phyloP scores from a whole-genome alignment of 2,113 vertebrate genomes.

The Atractosteus spatula region DNA sequence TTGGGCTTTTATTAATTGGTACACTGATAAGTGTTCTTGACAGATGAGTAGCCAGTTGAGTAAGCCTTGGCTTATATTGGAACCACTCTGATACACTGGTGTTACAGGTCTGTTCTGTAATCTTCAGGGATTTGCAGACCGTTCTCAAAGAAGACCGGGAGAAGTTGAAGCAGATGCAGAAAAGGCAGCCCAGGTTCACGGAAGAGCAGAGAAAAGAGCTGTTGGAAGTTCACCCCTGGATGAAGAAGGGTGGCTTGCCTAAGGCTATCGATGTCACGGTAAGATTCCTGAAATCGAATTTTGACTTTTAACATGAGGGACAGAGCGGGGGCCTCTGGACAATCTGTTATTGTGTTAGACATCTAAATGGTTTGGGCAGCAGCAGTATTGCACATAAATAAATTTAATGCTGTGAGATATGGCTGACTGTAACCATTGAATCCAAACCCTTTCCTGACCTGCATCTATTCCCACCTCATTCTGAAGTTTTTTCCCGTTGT shows the following conservation, averaged over 20 bases:
- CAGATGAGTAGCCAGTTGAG: no score
- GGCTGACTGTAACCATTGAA: no score
- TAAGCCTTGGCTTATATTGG: no score
- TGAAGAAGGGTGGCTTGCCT: slow-evolving; percentile 78
- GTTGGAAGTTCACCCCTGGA: slow-evolving; percentile 84
- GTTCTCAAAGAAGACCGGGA: slow-evolving; percentile 84
- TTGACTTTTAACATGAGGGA: neutral
- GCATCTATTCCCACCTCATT: no score
- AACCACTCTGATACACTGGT: no score
- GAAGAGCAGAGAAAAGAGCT: slow-evolving; percentile 82
- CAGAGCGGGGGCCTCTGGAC: no score
- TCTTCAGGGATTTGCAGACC: slow-evolving; percentile 68
- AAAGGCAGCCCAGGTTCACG: slow-evolving; percentile 82
- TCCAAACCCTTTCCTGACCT: no score
- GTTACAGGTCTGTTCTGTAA: neutral
- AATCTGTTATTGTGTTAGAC: no score
- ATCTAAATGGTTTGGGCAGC: no score
- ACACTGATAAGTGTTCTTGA: no score
- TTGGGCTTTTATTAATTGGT: no score
- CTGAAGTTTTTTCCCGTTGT: no score
- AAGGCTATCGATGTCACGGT: slow-evolving; percentile 75
- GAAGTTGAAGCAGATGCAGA: slow-evolving; percentile 80
- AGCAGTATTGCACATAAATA: neutral
- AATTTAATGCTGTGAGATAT: neutral
- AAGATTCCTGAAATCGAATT: slow-evolving; percentile 25